Evolutionary conservation across 2,888 invertebrate genomes (phyloP).

Genomic region (Pseudanteris insignis): DNA sequence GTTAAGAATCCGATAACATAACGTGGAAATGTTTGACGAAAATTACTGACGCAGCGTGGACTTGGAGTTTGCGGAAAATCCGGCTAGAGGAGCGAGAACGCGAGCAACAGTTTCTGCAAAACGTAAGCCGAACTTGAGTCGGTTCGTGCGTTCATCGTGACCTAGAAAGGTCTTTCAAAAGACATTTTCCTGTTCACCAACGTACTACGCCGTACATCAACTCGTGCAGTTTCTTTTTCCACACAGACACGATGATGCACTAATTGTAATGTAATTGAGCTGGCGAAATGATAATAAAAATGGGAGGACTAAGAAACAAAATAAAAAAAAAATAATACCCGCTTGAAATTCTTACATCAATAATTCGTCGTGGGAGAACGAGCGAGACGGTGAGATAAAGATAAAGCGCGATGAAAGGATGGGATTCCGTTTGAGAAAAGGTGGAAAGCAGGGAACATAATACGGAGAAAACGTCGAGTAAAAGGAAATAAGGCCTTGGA

Average conservation of each 20-base stretch:
- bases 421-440: slow-evolving; percentile 48
- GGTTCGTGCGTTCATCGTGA: slow-evolving; percentile 51
- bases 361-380: slow-evolving; percentile 36
- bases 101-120: slow-evolving; percentile 36
- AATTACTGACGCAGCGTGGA: too few relatives aligned
- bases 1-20: too few relatives aligned
- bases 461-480: slow-evolving; percentile 58
- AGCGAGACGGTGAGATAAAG: slow-evolving; percentile 41
- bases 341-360: slow-evolving; percentile 35
- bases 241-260: slow-evolving; percentile 46
- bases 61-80: slow-evolving; percentile 23
- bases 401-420: slow-evolving; percentile 50
- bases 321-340: slow-evolving; percentile 41
- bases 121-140: slow-evolving; percentile 43
- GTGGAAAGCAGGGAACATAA: slow-evolving; percentile 56
- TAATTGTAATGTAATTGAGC: slow-evolving; percentile 60
- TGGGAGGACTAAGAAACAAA: slow-evolving; percentile 18
- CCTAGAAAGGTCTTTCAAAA: slow-evolving; percentile 64
- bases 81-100: slow-evolving; percentile 3
- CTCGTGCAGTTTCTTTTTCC: slow-evolving; percentile 37
- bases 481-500: slow-evolving; percentile 58
- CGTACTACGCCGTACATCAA: slow-evolving; percentile 53
- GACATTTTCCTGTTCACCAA: slow-evolving; percentile 65
- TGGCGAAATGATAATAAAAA: slow-evolving; percentile 50
- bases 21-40: too few relatives aligned